phyloP scores from a whole-genome alignment of 2,797 vertebrate species.

The Triplophysa yarkandensis region DNA sequence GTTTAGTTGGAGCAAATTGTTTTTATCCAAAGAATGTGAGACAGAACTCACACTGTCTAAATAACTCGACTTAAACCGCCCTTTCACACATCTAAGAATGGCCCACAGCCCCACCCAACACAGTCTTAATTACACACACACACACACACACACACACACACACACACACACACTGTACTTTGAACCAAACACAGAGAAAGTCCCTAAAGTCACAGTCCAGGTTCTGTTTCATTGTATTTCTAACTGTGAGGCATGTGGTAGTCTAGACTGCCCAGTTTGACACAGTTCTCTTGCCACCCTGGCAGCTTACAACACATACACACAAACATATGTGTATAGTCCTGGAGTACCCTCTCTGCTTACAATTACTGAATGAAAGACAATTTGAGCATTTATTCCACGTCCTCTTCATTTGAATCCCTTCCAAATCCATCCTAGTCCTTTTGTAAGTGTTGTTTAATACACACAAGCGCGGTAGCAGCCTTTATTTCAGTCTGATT shows the following conservation, averaged over 20 bases:
- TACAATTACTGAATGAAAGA: not conserved
- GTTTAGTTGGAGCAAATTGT: no score
- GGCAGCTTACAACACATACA: not conserved
- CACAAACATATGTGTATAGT: not conserved
- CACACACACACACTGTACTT: slow-evolving; percentile 18
- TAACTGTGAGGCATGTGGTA: slow-evolving; percentile 1
- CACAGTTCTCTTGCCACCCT: slow-evolving; percentile 24
- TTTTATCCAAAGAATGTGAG: not conserved
- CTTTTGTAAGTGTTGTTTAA: slow-evolving; percentile 12
- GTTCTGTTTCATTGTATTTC: not conserved
- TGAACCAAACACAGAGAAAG: slow-evolving; percentile 11
- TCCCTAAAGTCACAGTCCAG: slow-evolving; percentile 4
- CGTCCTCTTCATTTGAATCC: not conserved
- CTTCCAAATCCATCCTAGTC: not conserved
- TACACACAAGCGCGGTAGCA: not conserved
- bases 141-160: slow-evolving; percentile 3
- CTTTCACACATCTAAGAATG: slow-evolving; percentile 34
- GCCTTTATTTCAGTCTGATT: slow-evolving; percentile 30
- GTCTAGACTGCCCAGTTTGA: slow-evolving; percentile 21
- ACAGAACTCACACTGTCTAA: not conserved
- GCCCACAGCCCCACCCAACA: slow-evolving; percentile 28
- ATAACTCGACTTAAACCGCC: slow-evolving; percentile 4
- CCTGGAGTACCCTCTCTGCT: not conserved
- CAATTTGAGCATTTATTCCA: slow-evolving; percentile 4
- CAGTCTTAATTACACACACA: not conserved